These are phyloP conservation scores for Ormia ochracea DNA, from an alignment of 2,888 invertebrate species.

Conservation along the genomic window DNA sequence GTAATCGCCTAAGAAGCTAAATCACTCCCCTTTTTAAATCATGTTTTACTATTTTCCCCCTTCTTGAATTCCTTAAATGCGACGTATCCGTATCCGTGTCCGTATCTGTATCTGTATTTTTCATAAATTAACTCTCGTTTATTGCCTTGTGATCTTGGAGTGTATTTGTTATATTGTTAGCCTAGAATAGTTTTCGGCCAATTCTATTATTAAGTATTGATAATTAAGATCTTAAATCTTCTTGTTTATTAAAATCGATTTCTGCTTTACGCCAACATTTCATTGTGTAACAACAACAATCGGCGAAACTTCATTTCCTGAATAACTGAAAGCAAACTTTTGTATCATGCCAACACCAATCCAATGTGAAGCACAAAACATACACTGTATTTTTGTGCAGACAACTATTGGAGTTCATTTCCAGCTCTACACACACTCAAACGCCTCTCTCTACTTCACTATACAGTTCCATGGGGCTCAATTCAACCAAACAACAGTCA, in stretches of 20 bases:
- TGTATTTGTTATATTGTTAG: no score
- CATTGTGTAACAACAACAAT: constrained; percentile 34
- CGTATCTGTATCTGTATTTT: no score
- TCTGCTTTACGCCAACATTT: constrained; percentile 13
- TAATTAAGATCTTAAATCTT: constrained; percentile 57
- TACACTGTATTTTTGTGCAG: constrained; percentile 48
- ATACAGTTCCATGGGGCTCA: not conserved
- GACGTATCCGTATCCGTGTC: no score
- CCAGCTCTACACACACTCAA: not conserved
- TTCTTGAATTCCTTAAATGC: no score
- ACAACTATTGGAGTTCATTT: constrained; percentile 10
- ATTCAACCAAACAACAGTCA: constrained; percentile 1
- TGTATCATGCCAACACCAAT: constrained; percentile 42
- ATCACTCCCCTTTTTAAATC: no score
- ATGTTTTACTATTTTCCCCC: no score
- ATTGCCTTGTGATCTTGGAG: no score
- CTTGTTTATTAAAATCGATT: constrained; percentile 27
- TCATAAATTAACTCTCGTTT: no score
- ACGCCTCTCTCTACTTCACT: not conserved
- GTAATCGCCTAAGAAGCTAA: no score
- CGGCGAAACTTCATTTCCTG: constrained; percentile 39
- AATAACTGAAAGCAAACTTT: constrained; percentile 36
- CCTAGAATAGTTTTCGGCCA: not conserved
- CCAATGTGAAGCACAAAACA: not conserved
- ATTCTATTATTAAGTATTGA: not conserved